Conservation (phyloP, 92 coral and sea anemone species). For the Palythoa grandis region DNA sequence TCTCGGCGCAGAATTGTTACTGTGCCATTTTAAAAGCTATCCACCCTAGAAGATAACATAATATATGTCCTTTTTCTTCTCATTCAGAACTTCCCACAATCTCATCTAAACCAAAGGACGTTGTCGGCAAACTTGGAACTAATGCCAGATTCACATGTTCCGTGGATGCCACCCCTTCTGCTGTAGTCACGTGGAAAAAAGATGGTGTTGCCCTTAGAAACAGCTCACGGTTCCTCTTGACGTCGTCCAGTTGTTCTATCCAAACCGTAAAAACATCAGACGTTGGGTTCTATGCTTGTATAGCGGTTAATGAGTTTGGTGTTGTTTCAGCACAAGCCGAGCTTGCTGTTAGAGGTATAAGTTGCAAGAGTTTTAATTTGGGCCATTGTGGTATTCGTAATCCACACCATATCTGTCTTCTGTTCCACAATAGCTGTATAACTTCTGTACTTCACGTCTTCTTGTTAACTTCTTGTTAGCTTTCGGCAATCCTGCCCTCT, state of each 20-base stretch:
- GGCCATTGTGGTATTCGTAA: no score
- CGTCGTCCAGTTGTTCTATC: slow-evolving; percentile 22
- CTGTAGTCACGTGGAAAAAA: slow-evolving; percentile 69
- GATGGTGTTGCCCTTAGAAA: slow-evolving; percentile 56
- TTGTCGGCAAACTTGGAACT: not conserved
- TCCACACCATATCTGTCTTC: no score
- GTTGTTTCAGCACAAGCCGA: slow-evolving; percentile 50
- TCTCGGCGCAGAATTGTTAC: no score
- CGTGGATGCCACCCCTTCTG: slow-evolving; percentile 67
- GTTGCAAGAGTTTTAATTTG: no score
- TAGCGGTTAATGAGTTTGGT: slow-evolving; percentile 77
- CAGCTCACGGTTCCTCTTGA: slow-evolving; percentile 12
- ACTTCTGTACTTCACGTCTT: no score
- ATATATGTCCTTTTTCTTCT: not conserved
- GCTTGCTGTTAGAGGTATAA: slow-evolving; percentile 68
- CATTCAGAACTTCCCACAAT: slow-evolving; percentile 20
- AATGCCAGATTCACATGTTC: slow-evolving; percentile 57
- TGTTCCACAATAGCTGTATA: no score
- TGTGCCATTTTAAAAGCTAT: no score
- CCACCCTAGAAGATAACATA: no score
- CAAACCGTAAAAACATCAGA: slow-evolving; percentile 44
- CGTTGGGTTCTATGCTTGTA: slow-evolving; percentile 66
- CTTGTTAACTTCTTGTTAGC: no score
- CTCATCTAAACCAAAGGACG: not conserved
- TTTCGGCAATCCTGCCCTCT: no score